Evolutionary conservation across 2,113 vertebrate species (phyloP).

Genomic region (Thymallus thymallus): DNA sequence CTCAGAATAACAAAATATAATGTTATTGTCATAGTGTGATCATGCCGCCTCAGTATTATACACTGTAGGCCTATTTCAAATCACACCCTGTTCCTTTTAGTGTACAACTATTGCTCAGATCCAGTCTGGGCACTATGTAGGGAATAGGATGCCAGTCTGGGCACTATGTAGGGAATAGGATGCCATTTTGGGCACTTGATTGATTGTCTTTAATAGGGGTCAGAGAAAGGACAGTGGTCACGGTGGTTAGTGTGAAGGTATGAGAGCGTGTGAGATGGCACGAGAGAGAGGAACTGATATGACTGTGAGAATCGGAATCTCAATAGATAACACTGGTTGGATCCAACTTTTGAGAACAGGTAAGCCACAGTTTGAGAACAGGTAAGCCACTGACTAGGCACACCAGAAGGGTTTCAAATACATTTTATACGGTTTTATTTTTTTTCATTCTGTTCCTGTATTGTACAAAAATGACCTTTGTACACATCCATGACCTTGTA

Average conservation of each 20-base stretch:
- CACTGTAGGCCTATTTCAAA: slow-evolving; percentile 17
- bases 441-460: slow-evolving; percentile 45
- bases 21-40: slow-evolving; percentile 44
- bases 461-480: slow-evolving; percentile 50
- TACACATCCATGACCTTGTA: slow-evolving; percentile 62
- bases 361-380: not conserved
- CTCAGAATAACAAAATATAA: slow-evolving; percentile 23
- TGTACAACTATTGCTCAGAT: too few species aligned
- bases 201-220: slow-evolving; percentile 5
- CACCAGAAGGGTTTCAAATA: slow-evolving; percentile 24
- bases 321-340: not conserved
- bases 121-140: too few species aligned
- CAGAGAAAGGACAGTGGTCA: slow-evolving; percentile 21
- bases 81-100: too few species aligned
- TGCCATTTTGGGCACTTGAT: not conserved
- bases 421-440: slow-evolving; percentile 55
- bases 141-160: too few species aligned
- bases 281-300: too few species aligned
- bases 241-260: slow-evolving; percentile 6
- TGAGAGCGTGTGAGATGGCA: not conserved
- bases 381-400: not conserved
- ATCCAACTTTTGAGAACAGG: not conserved
- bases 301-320: too few species aligned
- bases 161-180: too few species aligned
- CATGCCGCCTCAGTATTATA: slow-evolving; percentile 56